A percentile compares a stretch with the other conserved stretches of the same genome.
phyloP scores from a whole-genome alignment of 2,797 vertebrate species.

The Lagodon rhomboides region DNA sequence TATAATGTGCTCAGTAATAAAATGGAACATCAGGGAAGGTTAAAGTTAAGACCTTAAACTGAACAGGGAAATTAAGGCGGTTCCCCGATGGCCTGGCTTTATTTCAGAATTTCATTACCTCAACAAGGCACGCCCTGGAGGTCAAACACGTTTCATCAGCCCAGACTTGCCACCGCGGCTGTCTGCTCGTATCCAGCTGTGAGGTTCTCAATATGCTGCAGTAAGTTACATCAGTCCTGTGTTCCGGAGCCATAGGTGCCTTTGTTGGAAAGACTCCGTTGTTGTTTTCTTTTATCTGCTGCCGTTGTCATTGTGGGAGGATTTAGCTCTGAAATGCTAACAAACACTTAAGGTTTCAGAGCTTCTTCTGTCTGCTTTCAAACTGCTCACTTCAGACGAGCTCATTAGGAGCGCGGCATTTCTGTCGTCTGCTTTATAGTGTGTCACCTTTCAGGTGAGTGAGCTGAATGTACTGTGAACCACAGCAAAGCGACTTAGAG shows the following conservation, averaged over 20 bases:
- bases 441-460: slow-evolving; percentile 32
- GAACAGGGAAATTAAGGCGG: slow-evolving; percentile 75
- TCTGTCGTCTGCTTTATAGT: slow-evolving; percentile 27
- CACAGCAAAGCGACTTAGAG: slow-evolving; percentile 12
- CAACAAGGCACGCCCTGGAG: slow-evolving; percentile 60
- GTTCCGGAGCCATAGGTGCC: slow-evolving; percentile 1
- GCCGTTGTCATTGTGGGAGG: slow-evolving; percentile 12
- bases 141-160: slow-evolving; percentile 67
- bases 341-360: slow-evolving; percentile 9
- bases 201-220: slow-evolving; percentile 22
- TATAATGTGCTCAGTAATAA: slow-evolving; percentile 68
- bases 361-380: slow-evolving; percentile 28
- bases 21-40: slow-evolving; percentile 69
- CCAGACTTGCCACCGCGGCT: slow-evolving; percentile 38
- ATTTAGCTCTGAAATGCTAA: slow-evolving; percentile 22
- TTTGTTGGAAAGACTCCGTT: slow-evolving; percentile 2
- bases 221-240: slow-evolving; percentile 30
- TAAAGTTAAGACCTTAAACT: slow-evolving; percentile 72
- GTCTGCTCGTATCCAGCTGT: slow-evolving; percentile 22
- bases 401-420: slow-evolving; percentile 40
- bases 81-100: slow-evolving; percentile 70
- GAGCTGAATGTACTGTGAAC: slow-evolving; percentile 36
- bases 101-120: slow-evolving; percentile 78
- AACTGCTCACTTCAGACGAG: slow-evolving; percentile 12
- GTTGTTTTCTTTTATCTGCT: slow-evolving; percentile 21